Conservation (phyloP, 2,888 invertebrate genomes). For the Apotomis capreana region DNA sequence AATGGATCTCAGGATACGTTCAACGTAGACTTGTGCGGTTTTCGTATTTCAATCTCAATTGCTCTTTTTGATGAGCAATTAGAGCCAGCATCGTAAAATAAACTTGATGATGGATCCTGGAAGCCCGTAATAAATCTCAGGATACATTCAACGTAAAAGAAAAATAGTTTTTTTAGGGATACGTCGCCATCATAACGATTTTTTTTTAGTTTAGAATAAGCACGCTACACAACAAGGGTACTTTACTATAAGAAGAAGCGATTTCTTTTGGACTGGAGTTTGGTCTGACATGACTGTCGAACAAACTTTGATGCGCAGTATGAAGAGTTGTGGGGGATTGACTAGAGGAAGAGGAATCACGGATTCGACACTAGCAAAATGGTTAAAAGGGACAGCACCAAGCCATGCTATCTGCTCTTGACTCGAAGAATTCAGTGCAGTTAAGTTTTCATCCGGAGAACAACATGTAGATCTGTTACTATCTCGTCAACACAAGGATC, state of each 20-base stretch:
- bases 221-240: too few relatives aligned
- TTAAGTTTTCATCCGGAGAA: slow-evolving; percentile 43
- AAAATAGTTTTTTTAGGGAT: too few relatives aligned
- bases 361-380: slow-evolving; percentile 52
- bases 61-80: too few relatives aligned
- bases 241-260: slow-evolving; percentile 52
- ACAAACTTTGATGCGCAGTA: slow-evolving; percentile 55
- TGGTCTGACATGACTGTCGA: slow-evolving; percentile 61
- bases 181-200: too few relatives aligned
- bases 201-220: too few relatives aligned
- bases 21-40: too few relatives aligned
- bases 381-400: slow-evolving; percentile 41
- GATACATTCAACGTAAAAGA: too few relatives aligned
- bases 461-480: slow-evolving; percentile 46
- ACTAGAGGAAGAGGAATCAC: slow-evolving; percentile 61
- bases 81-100: too few relatives aligned
- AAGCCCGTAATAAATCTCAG: too few relatives aligned
- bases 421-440: slow-evolving; percentile 44
- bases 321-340: slow-evolving; percentile 63
- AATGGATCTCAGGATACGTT: too few relatives aligned
- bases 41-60: too few relatives aligned
- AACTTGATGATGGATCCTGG: too few relatives aligned
- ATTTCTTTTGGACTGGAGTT: slow-evolving; percentile 57
- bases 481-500: slow-evolving; percentile 44
- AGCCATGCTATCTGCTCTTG: slow-evolving; percentile 39